Evolutionary conservation across 2,888 invertebrate genomes (phyloP).

Genomic region (Crepidodera aurea): DNA sequence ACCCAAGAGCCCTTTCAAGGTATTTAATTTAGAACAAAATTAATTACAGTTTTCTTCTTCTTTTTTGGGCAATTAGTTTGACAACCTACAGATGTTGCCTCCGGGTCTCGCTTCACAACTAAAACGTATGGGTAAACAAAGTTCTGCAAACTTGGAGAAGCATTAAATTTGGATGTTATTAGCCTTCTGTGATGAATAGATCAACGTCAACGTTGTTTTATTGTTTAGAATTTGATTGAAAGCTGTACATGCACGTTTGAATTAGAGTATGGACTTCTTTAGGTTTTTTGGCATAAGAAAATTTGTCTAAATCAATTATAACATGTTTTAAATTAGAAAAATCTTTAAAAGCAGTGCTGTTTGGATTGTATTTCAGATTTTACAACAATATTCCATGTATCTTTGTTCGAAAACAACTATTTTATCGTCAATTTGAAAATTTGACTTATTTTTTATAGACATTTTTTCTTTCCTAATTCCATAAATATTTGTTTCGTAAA

Average conservation of each 20-base stretch:
- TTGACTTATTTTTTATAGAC: too few species aligned
- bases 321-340: too few species aligned
- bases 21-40: background rate
- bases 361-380: too few species aligned
- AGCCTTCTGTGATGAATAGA: background rate
- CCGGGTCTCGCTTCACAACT: slow-evolving; percentile 3
- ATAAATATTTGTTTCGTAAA: too few species aligned
- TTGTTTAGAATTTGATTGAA: slow-evolving; percentile 1
- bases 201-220: slow-evolving; percentile 5
- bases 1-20: background rate
- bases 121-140: slow-evolving; percentile 2
- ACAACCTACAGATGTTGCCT: slow-evolving; percentile 2
- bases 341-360: too few species aligned
- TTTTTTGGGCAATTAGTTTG: slow-evolving; percentile 1
- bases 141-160: background rate
- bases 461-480: too few species aligned
- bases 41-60: background rate
- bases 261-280: too few species aligned
- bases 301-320: too few species aligned
- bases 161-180: background rate
- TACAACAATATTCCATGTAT: too few species aligned
- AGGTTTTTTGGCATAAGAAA: too few species aligned
- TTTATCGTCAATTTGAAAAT: too few species aligned
- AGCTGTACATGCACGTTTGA: background rate
- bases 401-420: too few species aligned